phyloP scores from a whole-genome alignment of 2,797 vertebrate species.

The Acanthurus tractus region DNA sequence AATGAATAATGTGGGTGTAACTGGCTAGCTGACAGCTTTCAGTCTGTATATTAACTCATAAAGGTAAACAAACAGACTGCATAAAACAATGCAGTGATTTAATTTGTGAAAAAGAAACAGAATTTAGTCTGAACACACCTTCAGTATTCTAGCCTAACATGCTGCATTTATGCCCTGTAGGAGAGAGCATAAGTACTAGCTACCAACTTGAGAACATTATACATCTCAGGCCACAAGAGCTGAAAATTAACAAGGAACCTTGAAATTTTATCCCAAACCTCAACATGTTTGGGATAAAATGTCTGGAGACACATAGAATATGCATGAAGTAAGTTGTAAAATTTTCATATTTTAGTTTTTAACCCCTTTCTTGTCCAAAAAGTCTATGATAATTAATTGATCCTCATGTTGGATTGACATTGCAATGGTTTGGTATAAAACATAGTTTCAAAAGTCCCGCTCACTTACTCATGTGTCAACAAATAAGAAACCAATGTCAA shows the following conservation, averaged over 20 bases:
- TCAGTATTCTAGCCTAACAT: slow-evolving; percentile 19
- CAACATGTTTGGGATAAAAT: not conserved
- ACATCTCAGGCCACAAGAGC: not conserved
- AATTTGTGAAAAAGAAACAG: not conserved
- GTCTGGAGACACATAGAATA: not conserved
- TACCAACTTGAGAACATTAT: not conserved
- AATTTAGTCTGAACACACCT: slow-evolving; percentile 27
- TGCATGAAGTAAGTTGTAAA: not conserved
- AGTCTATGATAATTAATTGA: not conserved
- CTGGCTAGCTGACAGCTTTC: not conserved
- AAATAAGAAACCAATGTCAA: slow-evolving; percentile 5
- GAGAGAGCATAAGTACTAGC: not conserved
- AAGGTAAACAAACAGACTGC: slow-evolving; percentile 5
- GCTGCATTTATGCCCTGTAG: slow-evolving; percentile 53
- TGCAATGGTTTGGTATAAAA: slow-evolving; percentile 26
- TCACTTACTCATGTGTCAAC: not conserved
- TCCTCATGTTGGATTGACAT: slow-evolving; percentile 20
- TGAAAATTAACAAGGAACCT: not conserved
- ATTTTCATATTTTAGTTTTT: too few species aligned
- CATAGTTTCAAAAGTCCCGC: not conserved
- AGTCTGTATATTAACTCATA: slow-evolving; percentile 1
- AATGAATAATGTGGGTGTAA: not conserved
- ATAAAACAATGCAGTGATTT: not conserved
- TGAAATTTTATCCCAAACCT: not conserved
- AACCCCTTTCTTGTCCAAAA: not conserved